Evolutionary conservation across 2,113 vertebrate genomes (phyloP).

Genomic region (Forbesichthys papilliferus): DNA sequence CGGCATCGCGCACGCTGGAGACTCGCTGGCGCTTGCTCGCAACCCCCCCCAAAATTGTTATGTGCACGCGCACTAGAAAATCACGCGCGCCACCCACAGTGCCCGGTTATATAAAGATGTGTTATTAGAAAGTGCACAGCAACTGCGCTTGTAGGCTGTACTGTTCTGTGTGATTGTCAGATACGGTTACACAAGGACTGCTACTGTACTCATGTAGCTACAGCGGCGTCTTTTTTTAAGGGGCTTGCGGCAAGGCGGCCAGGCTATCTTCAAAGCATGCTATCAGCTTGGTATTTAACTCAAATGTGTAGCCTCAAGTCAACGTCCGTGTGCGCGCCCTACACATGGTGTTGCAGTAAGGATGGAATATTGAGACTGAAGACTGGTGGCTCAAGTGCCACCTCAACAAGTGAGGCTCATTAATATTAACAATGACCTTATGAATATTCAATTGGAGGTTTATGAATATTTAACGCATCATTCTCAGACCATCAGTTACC

Average conservation of each 20-base stretch:
- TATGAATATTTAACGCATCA: conserved; percentile 75
- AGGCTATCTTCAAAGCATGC: not conserved
- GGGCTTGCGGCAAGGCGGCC: too few species aligned
- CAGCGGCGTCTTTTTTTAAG: too few species aligned
- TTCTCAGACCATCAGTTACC: conserved; percentile 1
- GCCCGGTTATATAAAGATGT: conserved; percentile 13
- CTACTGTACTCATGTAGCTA: too few species aligned
- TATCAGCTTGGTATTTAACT: too few species aligned
- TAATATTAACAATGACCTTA: conserved; percentile 62
- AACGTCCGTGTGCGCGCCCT: conserved; percentile 7
- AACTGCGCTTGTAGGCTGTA: conserved; percentile 29
- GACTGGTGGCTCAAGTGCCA: conserved; percentile 36
- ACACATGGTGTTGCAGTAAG: conserved; percentile 45
- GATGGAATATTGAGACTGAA: conserved; percentile 34
- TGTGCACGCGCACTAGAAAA: conserved; percentile 17
- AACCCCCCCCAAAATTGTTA: conserved; percentile 19
- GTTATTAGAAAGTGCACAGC: conserved; percentile 53
- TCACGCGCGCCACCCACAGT: not conserved
- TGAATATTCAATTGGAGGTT: conserved; percentile 61
- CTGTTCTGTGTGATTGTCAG: not conserved
- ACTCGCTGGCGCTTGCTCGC: conserved; percentile 51
- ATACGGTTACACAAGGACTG: too few species aligned
- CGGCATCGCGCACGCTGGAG: conserved; percentile 52
- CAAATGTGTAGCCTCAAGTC: conserved; percentile 31
- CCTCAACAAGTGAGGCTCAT: conserved; percentile 67